Evolutionary conservation across 2,113 vertebrate species (phyloP), one percentile per base, ranked within the genome.

Genomic region (Vireo altiloquus): DNA sequence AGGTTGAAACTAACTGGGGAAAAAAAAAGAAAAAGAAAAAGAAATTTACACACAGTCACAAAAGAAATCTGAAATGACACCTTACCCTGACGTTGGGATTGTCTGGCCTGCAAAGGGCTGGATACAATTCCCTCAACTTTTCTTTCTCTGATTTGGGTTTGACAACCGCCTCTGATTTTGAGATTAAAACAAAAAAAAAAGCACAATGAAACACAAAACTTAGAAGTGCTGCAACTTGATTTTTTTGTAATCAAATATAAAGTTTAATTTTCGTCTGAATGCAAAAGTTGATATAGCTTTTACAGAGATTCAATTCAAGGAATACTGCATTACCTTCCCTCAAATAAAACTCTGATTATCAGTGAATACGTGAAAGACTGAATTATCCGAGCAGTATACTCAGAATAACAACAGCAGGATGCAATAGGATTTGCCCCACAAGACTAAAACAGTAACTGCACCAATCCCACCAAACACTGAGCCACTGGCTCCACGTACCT

Each of bases 121-220:
- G 99, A 96, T 99, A 99, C 90, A 99, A 40, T 21, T 99, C 99
- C 95, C 98, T 99, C 92, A 99, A 52, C 68, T 95, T 98, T 6
- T 99, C 99, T 87, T 99, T 99, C 83, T 99, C 99, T 0, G 95
- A 96, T 92, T 98, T 99, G 11, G 98, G 98, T 93, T 99, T 99
- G 87, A 96, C 94, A 63, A 69, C 77, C 31, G 94, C 47, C 37
- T 99, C 98, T 98, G 88, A 8, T 69, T 92, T 92, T 31, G 64
- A 77, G n/a, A 82, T 92, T 95, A 1, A 76, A 40, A 63, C 96
- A 95, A n/a, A 8, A 20, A 27, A 2, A 28, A 37, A 12, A 2
- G 13, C 27, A 19, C 15, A 33, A 63, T 77, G 42, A 90, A 83
- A 83, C 13, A 6, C 10, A 63, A 53, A 42, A 33, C 6, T 60